A percentile compares a stretch with the other conserved stretches of the same genome.
phyloP scores from a whole-genome alignment of 2,888 invertebrate genomes.

The Nomada fucata region DNA sequence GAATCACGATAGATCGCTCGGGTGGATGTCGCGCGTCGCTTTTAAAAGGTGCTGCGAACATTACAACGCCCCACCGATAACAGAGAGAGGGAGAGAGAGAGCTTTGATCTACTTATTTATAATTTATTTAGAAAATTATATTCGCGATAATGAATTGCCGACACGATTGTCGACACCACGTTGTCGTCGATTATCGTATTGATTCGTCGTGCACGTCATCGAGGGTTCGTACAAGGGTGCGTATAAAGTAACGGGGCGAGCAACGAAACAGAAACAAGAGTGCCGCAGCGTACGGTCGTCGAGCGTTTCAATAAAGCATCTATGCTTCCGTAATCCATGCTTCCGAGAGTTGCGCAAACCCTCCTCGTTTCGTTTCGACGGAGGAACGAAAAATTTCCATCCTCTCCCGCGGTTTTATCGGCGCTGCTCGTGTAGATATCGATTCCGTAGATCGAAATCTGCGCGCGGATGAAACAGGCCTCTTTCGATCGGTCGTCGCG shows the following conservation, averaged over 20 bases:
- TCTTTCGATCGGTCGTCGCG: background rate
- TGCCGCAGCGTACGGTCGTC: background rate
- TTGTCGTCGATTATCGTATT: too few relatives aligned
- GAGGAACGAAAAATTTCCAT: conserved; percentile 39
- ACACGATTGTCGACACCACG: too few relatives aligned
- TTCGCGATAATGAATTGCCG: too few relatives aligned
- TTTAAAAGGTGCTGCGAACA: too few relatives aligned
- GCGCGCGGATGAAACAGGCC: conserved; percentile 10
- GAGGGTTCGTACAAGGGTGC: too few relatives aligned
- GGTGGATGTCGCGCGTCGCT: background rate
- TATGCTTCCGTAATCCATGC: background rate
- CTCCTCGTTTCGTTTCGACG: background rate
- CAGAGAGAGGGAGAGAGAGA: too few relatives aligned
- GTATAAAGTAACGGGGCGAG: too few relatives aligned
- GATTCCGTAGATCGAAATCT: conserved; percentile 47
- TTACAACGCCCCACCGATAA: too few relatives aligned
- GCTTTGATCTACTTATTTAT: too few relatives aligned
- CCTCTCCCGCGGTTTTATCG: conserved; percentile 27
- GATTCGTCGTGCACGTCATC: too few relatives aligned
- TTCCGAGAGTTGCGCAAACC: background rate
- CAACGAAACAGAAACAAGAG: background rate
- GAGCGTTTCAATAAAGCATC: too few relatives aligned
- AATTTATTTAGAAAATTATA: too few relatives aligned
- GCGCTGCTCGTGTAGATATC: conserved; percentile 6
- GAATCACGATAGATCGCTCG: background rate